phyloP scores from a whole-genome alignment of 2,797 vertebrate genomes.

The Neosalanx taihuensis region DNA sequence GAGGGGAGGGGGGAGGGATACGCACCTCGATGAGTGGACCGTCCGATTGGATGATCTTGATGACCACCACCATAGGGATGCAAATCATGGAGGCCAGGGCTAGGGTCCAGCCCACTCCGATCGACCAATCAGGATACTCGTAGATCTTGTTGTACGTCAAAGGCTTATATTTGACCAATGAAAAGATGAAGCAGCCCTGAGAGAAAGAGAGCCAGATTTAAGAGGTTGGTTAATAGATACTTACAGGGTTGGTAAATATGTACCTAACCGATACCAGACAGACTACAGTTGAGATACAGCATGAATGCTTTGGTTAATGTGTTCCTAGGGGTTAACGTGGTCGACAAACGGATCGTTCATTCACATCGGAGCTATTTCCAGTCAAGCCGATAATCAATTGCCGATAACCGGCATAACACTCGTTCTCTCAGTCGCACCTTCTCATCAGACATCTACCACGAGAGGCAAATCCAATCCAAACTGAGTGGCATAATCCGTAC shows the following conservation, averaged over 20 bases:
- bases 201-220: not conserved
- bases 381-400: not conserved
- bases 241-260: no score
- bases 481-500: not conserved
- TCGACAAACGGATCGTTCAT: not conserved
- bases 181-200: conserved; percentile 96
- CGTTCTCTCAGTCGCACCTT: no score
- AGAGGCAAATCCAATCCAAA: no score
- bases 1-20: not conserved
- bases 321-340: not conserved
- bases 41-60: conserved; percentile 89
- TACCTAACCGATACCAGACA: not conserved
- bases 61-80: conserved; percentile 91
- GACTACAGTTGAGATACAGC: not conserved
- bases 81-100: conserved; percentile 96
- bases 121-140: conserved; percentile 90
- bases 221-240: not conserved
- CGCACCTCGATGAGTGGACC: conserved; percentile 93
- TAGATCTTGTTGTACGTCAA: conserved; percentile 97
- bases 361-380: not conserved
- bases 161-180: conserved; percentile 94
- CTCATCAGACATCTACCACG: no score
- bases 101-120: conserved; percentile 91
- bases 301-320: not conserved
- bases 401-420: not conserved